Evolutionary conservation across 2,113 vertebrate genomes (phyloP).

Genomic region (Etheostoma spectabile): DNA sequence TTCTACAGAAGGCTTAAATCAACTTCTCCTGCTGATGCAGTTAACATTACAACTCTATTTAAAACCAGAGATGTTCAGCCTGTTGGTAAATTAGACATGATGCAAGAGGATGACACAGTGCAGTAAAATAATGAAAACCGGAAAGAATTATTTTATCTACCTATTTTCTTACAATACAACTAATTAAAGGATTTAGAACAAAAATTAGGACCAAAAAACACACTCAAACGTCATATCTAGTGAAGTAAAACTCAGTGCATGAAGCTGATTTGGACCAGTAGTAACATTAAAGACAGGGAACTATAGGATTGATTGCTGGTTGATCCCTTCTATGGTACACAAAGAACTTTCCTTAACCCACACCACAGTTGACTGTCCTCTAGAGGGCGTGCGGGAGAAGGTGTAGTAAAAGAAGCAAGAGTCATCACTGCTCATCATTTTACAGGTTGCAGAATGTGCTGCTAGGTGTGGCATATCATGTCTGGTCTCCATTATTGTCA

Average conservation of each 20-base stretch:
- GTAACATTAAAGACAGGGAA: background rate
- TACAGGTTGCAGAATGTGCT: background rate
- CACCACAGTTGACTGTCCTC: background rate
- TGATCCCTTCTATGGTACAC: background rate
- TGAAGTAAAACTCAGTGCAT: background rate
- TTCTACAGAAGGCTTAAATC: background rate
- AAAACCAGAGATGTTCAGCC: background rate
- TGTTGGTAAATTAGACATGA: conserved; percentile 1
- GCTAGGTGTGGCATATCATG: background rate
- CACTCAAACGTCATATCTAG: background rate
- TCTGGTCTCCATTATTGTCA: conserved; percentile 35
- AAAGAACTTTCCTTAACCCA: conserved; percentile 29
- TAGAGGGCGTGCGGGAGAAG: conserved; percentile 1
- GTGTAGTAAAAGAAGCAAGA: conserved; percentile 14
- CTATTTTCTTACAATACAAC: background rate
- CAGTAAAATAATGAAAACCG: background rate
- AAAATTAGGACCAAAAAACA: background rate
- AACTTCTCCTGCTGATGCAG: background rate
- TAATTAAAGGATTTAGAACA: background rate
- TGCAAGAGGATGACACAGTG: background rate
- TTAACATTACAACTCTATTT: background rate
- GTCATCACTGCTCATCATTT: background rate
- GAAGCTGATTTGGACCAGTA: background rate
- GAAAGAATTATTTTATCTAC: background rate
- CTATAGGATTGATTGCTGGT: background rate